Evolutionary conservation across 1,140 invertebrate genomes (phyloP).

Genomic region (Matsumurasca onukii): DNA sequence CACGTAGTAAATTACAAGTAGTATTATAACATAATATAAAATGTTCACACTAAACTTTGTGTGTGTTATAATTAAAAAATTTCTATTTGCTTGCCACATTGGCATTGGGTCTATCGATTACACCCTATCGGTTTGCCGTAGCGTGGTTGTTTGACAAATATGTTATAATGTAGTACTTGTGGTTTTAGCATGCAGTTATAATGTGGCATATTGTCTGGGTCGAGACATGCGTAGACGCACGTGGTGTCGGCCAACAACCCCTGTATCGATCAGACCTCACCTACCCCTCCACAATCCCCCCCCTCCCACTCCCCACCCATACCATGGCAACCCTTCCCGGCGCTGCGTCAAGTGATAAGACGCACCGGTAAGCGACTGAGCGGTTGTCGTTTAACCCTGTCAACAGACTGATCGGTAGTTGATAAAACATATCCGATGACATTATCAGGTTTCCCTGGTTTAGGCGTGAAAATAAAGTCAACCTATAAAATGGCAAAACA

Average conservation of each 20-base stretch:
- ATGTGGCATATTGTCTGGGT: not conserved
- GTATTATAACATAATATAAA: too few species aligned
- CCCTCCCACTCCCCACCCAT: not conserved
- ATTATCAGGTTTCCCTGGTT: too few species aligned
- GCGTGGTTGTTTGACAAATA: not conserved
- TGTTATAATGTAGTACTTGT: not conserved
- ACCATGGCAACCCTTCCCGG: not conserved
- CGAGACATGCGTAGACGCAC: not conserved
- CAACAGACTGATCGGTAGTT: too few species aligned
- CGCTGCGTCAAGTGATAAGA: not conserved
- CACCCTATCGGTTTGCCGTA: not conserved
- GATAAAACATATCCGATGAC: too few species aligned
- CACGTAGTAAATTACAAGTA: too few species aligned
- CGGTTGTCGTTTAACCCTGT: too few species aligned
- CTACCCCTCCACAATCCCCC: not conserved
- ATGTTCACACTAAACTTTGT: not conserved
- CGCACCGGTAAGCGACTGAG: too few species aligned
- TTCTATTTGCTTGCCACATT: not conserved
- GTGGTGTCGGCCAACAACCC: slow-evolving; percentile 9
- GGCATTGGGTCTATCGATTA: not conserved
- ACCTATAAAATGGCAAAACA: too few species aligned
- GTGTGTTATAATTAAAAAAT: not conserved
- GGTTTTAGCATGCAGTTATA: not conserved
- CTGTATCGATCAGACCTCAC: slow-evolving; percentile 12
- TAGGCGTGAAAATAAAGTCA: too few species aligned